These are phyloP conservation scores for Mesitornis unicolor DNA, from an alignment of 2,113 vertebrate species.

Conservation along the genomic window DNA sequence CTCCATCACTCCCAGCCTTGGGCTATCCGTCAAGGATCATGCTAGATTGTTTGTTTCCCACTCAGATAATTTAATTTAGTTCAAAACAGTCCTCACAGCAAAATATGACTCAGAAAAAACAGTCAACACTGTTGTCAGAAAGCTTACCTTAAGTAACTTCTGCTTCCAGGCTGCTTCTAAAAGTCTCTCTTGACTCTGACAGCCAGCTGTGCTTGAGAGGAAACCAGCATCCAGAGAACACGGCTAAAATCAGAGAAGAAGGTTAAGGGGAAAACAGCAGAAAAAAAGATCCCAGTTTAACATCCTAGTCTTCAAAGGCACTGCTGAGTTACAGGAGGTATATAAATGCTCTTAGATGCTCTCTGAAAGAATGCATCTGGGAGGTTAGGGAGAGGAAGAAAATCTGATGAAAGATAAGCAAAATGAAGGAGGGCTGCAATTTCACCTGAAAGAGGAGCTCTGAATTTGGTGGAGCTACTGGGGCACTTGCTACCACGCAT, in stretches of 20 bases:
- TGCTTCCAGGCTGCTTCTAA: neutral
- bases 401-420: neutral
- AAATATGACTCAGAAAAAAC: neutral
- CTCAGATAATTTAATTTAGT: neutral
- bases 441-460: neutral
- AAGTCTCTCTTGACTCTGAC: neutral
- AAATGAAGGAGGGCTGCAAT: conserved; percentile 8
- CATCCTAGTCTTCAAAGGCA: conserved; percentile 3
- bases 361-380: neutral
- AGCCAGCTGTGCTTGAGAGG: neutral
- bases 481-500: neutral
- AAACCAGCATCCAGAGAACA: neutral
- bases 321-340: neutral
- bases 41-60: neutral
- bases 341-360: neutral
- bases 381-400: neutral
- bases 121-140: neutral
- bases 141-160: neutral
- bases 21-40: neutral
- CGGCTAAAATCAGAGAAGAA: neutral
- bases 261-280: conserved; percentile 5
- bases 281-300: neutral
- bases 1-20: neutral
- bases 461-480: neutral
- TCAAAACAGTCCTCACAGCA: neutral